Evolutionary conservation across 2,888 invertebrate species (phyloP).

Genomic region (Spatulosminthurus flaviceps): DNA sequence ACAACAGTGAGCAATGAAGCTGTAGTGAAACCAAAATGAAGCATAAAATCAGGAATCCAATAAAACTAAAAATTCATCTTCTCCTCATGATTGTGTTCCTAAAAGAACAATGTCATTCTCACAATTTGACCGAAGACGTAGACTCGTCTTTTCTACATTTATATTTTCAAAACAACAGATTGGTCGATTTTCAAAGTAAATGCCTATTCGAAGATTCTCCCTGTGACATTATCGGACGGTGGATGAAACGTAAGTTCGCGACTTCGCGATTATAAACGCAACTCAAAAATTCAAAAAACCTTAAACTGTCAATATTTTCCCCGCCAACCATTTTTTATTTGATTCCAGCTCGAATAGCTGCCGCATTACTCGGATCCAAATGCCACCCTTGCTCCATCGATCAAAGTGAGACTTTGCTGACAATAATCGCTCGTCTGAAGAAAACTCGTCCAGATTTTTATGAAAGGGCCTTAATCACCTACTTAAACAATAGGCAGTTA

Average conservation of each 20-base stretch:
- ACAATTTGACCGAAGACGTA: background rate
- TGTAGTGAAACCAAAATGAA: no score
- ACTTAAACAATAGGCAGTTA: slow-evolving; percentile 18
- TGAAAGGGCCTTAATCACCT: slow-evolving; percentile 23
- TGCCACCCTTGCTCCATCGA: slow-evolving; percentile 10
- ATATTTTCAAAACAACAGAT: slow-evolving; percentile 23
- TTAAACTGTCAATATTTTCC: no score
- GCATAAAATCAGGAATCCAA: background rate
- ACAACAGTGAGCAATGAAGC: no score
- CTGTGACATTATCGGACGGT: slow-evolving; percentile 31
- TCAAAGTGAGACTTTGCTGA: background rate
- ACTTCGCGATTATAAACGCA: background rate
- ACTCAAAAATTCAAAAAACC: background rate
- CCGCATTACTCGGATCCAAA: slow-evolving; percentile 9
- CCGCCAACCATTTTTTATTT: background rate
- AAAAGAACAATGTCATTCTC: background rate
- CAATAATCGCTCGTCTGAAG: slow-evolving; percentile 1
- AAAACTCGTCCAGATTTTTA: slow-evolving; percentile 30
- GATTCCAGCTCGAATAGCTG: slow-evolving; percentile 20
- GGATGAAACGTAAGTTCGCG: slow-evolving; percentile 36
- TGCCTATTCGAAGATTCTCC: slow-evolving; percentile 29
- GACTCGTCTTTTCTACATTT: background rate
- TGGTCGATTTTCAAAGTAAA: slow-evolving; percentile 10
- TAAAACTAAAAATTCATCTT: background rate
- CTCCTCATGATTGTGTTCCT: background rate